Conservation (phyloP, 2,113 vertebrate genomes). For the Catharus bicknelli region DNA sequence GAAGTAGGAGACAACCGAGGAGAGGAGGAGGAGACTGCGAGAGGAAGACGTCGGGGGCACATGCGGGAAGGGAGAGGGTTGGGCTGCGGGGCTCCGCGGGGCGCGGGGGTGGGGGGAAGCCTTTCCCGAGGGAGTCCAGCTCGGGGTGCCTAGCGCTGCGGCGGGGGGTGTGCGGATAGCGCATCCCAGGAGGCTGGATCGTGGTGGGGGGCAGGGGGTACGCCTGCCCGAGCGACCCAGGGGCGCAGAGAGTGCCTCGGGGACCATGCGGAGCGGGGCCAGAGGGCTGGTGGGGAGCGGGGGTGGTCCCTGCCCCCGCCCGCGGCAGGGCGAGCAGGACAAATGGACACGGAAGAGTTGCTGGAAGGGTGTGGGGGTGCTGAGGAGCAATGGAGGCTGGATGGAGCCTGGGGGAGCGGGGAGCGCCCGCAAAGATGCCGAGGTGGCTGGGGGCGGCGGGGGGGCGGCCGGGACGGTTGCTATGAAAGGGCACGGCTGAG, state of each 20-base stretch:
- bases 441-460: too few species aligned
- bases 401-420: not conserved
- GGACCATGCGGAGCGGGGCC: not conserved
- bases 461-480: too few species aligned
- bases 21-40: not conserved
- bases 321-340: not conserved
- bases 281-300: not conserved
- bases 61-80: not conserved
- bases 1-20: not conserved
- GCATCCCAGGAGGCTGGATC: not conserved
- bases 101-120: not conserved
- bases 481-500: too few species aligned
- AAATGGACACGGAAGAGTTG: slow-evolving; percentile 29
- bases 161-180: not conserved
- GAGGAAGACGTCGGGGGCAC: slow-evolving; percentile 20
- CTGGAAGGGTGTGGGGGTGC: not conserved
- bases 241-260: not conserved
- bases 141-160: not conserved
- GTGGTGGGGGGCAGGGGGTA: not conserved
- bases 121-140: not conserved
- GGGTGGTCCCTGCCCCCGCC: not conserved
- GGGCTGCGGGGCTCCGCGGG: not conserved
- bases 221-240: not conserved
- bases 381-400: not conserved
- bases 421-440: too few species aligned